phyloP scores from a whole-genome alignment of 2,797 vertebrate species.

The Urocyon cinereoargenteus region DNA sequence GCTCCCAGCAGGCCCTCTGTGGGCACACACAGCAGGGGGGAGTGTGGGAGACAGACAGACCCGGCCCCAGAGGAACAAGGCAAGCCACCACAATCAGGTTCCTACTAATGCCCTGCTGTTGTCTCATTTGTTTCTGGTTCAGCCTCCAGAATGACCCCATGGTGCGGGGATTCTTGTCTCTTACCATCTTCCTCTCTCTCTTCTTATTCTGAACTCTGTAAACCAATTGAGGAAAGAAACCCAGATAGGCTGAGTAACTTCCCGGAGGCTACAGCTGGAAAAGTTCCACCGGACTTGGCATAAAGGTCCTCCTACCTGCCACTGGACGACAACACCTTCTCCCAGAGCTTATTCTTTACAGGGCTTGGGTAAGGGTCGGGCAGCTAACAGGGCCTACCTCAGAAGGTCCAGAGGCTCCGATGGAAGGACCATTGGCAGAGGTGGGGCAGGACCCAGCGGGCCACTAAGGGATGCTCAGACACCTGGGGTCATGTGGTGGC shows the following conservation, averaged over 20 bases:
- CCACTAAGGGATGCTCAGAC: neutral
- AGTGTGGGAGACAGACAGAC: neutral
- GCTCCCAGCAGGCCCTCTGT: neutral
- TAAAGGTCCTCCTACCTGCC: neutral
- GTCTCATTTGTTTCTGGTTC: neutral
- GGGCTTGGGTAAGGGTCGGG: neutral
- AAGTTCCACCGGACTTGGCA: neutral
- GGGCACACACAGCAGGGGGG: neutral
- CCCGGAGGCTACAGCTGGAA: neutral
- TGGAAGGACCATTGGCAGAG: neutral
- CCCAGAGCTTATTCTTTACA: neutral
- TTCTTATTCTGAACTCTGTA: neutral
- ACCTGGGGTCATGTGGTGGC: neutral
- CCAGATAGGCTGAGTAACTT: neutral
- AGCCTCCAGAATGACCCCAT: neutral
- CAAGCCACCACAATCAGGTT: fast-evolving
- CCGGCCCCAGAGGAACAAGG: neutral
- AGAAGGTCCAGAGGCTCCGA: neutral
- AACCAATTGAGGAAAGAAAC: neutral
- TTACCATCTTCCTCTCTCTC: neutral
- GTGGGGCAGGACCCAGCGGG: no score
- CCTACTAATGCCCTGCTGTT: neutral
- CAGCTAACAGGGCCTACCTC: neutral
- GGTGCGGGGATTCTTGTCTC: neutral
- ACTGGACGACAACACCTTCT: neutral